phyloP scores from a whole-genome alignment of 1,140 invertebrate genomes.

The Phymastichus coffea region DNA sequence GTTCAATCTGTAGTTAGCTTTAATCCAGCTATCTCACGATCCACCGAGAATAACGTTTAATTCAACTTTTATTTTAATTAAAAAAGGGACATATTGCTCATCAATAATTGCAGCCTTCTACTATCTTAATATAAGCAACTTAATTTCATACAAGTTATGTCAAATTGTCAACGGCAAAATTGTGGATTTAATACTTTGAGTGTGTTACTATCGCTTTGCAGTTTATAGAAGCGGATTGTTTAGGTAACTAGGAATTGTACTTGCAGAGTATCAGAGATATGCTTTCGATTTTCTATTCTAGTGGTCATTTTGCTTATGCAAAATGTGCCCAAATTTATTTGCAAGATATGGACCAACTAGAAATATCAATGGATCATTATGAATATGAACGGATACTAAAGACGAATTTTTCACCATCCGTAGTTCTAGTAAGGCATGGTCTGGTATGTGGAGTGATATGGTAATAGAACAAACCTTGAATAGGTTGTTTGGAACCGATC shows the following conservation, averaged over 20 bases:
- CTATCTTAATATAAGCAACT: slow-evolving; percentile 29
- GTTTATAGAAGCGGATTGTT: slow-evolving; percentile 32
- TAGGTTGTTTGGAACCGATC: slow-evolving; percentile 38
- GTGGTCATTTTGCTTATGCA: slow-evolving; percentile 43
- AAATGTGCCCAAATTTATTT: slow-evolving; percentile 47
- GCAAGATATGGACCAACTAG: slow-evolving; percentile 41
- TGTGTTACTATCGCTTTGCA: slow-evolving; percentile 9
- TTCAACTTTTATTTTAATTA: too few species aligned
- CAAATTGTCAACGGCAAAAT: slow-evolving; percentile 6
- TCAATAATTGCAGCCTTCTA: too few species aligned
- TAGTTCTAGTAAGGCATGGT: slow-evolving; percentile 45
- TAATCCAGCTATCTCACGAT: too few species aligned
- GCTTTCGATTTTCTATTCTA: slow-evolving; percentile 43
- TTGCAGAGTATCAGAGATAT: slow-evolving; percentile 33
- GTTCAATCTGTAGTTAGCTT: too few species aligned
- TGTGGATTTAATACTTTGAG: slow-evolving; percentile 30
- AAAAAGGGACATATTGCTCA: too few species aligned
- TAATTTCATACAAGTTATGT: too few species aligned
- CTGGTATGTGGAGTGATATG: slow-evolving; percentile 48
- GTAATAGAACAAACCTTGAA: slow-evolving; percentile 47
- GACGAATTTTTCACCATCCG: slow-evolving; percentile 39
- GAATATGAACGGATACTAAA: slow-evolving; percentile 37
- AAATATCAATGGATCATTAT: slow-evolving; percentile 32
- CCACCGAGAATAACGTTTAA: too few species aligned
- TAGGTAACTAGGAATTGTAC: slow-evolving; percentile 38